Evolutionary conservation across 2,888 invertebrate genomes (phyloP).

Genomic region (Diarsia rubi): DNA sequence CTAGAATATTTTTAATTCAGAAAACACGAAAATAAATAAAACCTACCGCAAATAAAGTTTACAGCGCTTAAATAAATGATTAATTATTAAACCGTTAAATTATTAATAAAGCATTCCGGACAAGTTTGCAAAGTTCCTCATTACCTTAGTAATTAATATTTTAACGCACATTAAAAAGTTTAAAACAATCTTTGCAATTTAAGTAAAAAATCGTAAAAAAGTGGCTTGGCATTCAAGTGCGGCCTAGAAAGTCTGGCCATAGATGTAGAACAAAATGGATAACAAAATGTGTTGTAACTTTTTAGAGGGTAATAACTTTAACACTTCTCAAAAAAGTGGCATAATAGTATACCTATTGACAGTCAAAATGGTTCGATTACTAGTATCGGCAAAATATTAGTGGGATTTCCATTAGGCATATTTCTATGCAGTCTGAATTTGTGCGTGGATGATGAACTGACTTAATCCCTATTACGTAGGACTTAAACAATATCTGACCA

Average conservation of each 20-base stretch:
- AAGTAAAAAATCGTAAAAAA: conserved; percentile 36
- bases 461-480: background rate
- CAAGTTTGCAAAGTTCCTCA: conserved; percentile 32
- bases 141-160: conserved; percentile 51
- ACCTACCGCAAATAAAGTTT: background rate
- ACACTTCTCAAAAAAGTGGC: background rate
- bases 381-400: background rate
- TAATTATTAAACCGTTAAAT: conserved; percentile 20
- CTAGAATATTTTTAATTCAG: background rate
- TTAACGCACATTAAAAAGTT: conserved; percentile 47
- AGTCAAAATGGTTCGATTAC: background rate
- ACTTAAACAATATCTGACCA: background rate
- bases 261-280: conserved; percentile 19
- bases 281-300: background rate
- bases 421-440: background rate
- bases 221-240: conserved; percentile 21
- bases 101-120: conserved; percentile 18
- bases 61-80: conserved; percentile 8
- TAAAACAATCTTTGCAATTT: conserved; percentile 24
- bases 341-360: background rate
- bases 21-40: background rate
- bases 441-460: background rate
- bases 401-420: background rate
- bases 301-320: background rate
- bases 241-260: conserved; percentile 1